Evolutionary conservation across 2,113 vertebrate species (phyloP).

Genomic region (Phyllostomus hastatus): DNA sequence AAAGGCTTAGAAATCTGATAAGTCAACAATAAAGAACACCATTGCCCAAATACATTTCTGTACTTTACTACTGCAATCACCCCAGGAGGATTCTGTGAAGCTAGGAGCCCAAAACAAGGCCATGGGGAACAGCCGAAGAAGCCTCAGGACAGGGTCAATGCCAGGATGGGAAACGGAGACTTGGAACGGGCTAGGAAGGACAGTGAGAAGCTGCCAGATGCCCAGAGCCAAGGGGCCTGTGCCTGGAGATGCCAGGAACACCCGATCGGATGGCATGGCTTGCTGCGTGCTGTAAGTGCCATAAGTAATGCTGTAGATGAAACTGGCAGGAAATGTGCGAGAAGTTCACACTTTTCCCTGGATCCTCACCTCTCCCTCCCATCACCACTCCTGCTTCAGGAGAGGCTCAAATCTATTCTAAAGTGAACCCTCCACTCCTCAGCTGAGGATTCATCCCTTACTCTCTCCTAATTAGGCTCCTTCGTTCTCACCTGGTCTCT

Average conservation of each 20-base stretch:
- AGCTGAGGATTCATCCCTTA: not conserved
- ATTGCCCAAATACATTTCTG: not conserved
- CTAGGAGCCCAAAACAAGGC: not conserved
- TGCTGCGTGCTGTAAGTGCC: not conserved
- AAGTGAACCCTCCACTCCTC: not conserved
- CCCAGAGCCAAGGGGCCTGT: not conserved
- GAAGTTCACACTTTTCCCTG: not conserved
- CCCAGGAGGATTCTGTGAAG: not conserved
- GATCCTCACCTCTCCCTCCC: not conserved
- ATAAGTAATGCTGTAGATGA: not conserved
- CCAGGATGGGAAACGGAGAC: not conserved
- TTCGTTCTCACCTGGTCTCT: not conserved
- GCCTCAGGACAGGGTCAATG: not conserved
- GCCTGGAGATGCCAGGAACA: not conserved
- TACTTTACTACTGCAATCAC: not conserved
- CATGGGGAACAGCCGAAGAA: not conserved
- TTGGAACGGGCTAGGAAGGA: not conserved
- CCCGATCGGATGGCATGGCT: fast-evolving
- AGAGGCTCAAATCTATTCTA: not conserved
- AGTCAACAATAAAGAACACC: slow-evolving; percentile 19
- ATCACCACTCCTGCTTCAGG: not conserved
- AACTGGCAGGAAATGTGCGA: not conserved
- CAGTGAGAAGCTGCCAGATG: not conserved
- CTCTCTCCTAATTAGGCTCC: not conserved
- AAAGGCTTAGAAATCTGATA: slow-evolving; percentile 9